These are phyloP conservation scores for Monochamus saltuarius DNA, from an alignment of 1,140 invertebrate genomes.

Conservation along the genomic window DNA sequence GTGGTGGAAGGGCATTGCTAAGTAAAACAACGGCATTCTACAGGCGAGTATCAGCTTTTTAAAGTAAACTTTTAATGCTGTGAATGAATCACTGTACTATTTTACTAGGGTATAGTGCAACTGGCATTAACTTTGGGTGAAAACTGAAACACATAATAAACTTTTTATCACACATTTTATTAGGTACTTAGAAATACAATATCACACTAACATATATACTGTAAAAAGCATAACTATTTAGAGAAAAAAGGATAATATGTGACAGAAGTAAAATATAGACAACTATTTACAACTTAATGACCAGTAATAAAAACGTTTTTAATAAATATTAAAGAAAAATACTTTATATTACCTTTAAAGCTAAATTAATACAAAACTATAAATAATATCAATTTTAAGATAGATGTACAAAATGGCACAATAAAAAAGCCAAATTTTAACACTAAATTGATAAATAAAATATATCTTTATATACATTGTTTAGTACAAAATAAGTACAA, in stretches of 20 bases:
- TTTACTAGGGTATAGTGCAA: too few species aligned
- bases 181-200: slow-evolving; percentile 36
- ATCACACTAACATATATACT: slow-evolving; percentile 42
- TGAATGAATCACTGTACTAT: too few species aligned
- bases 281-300: slow-evolving; percentile 25
- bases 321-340: slow-evolving; percentile 1
- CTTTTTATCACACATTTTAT: slow-evolving; percentile 28
- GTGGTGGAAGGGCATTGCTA: too few species aligned
- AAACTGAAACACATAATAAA: not conserved
- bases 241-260: slow-evolving; percentile 5
- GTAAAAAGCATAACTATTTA: slow-evolving; percentile 29
- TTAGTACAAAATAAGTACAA: not conserved
- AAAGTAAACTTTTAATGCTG: too few species aligned
- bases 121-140: too few species aligned
- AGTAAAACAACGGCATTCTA: too few species aligned
- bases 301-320: slow-evolving; percentile 1
- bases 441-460: not conserved
- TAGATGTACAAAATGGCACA: slow-evolving; percentile 16
- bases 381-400: not conserved
- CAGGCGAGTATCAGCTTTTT: too few species aligned
- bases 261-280: slow-evolving; percentile 18
- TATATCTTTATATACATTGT: not conserved
- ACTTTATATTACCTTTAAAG: slow-evolving; percentile 4
- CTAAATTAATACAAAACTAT: not conserved
- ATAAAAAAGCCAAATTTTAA: slow-evolving; percentile 9